A percentile compares a stretch with the other conserved stretches of the same genome.
phyloP scores from a whole-genome alignment of 1,140 invertebrate genomes.

The Pogonognathellus flavescens region DNA sequence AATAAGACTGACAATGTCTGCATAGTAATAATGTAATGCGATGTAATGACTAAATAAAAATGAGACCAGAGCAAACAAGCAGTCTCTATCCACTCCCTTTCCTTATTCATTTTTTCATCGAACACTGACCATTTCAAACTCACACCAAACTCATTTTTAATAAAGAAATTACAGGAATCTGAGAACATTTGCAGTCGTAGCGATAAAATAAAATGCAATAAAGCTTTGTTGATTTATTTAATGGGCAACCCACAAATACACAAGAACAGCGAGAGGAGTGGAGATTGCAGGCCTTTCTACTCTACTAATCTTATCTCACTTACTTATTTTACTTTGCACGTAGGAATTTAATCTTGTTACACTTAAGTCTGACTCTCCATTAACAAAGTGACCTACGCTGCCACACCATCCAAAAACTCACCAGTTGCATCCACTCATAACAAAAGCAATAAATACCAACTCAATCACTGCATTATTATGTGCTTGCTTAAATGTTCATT shows the following conservation, averaged over 20 bases:
- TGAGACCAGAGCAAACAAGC: constrained; percentile 3
- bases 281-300: constrained; percentile 29
- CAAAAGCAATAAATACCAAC: no score
- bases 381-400: no score
- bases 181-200: not conserved
- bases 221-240: not conserved
- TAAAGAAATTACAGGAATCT: constrained; percentile 18
- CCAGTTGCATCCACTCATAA: no score
- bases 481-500: no score
- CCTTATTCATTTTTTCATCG: not conserved
- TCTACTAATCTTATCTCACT: constrained; percentile 34
- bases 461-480: no score
- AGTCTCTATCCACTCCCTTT: constrained; percentile 3
- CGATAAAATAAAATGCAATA: not conserved
- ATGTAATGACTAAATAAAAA: not conserved
- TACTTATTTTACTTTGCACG: not conserved
- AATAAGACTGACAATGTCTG: no score
- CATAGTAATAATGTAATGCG: no score
- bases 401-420: no score
- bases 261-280: not conserved
- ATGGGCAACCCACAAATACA: not conserved
- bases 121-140: not conserved
- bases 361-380: no score
- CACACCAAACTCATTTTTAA: not conserved
- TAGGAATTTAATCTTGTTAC: not conserved